Percentiles rank a stretch among this genome's conserved stretches.
phyloP scores from a whole-genome alignment of 2,888 invertebrate genomes.

The Amphiduros pacificus region DNA sequence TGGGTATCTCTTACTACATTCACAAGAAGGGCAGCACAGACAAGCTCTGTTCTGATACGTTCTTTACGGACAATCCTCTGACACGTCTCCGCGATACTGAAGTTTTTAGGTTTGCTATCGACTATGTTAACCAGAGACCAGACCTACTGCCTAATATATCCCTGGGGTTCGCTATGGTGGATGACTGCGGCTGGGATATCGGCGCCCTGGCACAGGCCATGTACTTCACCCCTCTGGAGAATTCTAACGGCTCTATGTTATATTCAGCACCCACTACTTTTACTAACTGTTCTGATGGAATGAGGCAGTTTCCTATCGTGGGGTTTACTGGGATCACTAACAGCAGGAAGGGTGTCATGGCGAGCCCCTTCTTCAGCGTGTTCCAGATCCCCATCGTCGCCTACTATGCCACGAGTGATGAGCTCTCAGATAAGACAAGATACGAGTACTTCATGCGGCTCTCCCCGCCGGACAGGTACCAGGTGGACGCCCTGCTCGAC shows the following conservation, averaged over 20 bases:
- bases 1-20: no score
- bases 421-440: slow-evolving; percentile 39
- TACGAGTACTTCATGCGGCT: slow-evolving; percentile 42
- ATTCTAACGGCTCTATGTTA: background rate
- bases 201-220: slow-evolving; percentile 31
- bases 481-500: slow-evolving; percentile 37
- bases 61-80: no score
- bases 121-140: slow-evolving; percentile 30
- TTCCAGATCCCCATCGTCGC: slow-evolving; percentile 64
- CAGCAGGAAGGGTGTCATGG: slow-evolving; percentile 17
- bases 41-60: no score
- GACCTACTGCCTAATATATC: slow-evolving; percentile 34
- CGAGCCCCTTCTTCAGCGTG: slow-evolving; percentile 41
- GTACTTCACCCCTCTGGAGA: slow-evolving; percentile 21
- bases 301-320: slow-evolving; percentile 7
- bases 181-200: slow-evolving; percentile 36
- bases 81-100: no score
- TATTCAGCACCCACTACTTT: background rate
- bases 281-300: background rate
- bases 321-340: slow-evolving; percentile 16
- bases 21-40: no score
- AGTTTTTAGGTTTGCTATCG: slow-evolving; percentile 33
- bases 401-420: slow-evolving; percentile 39
- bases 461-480: slow-evolving; percentile 43
- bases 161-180: slow-evolving; percentile 35